A percentile compares a stretch with the other conserved stretches of the same genome.
Conservation (phyloP, 2,888 invertebrate genomes). For the Phytoseiulus persimilis region DNA sequence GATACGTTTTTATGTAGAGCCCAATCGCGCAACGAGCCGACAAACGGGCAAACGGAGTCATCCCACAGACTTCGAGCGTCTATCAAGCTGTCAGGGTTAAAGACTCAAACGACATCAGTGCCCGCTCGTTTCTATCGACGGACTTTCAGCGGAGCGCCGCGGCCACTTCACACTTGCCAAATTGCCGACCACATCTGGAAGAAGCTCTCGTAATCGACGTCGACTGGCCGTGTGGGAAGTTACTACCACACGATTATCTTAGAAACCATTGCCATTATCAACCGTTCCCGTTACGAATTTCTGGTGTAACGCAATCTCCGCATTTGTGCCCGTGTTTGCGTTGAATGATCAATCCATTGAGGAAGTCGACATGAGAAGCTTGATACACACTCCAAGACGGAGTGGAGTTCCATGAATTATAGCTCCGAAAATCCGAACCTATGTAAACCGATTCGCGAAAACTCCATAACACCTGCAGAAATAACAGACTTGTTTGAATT, state of each 20-base stretch:
- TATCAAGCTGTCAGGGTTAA: not conserved
- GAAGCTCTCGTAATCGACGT: not conserved
- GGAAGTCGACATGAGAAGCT: not conserved
- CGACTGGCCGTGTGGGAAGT: not conserved
- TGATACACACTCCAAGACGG: not conserved
- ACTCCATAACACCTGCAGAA: too few species aligned
- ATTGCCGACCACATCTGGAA: not conserved
- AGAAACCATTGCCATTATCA: not conserved
- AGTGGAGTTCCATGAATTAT: not conserved
- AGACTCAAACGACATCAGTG: not conserved
- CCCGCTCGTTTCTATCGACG: not conserved
- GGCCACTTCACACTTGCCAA: not conserved
- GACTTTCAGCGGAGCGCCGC: not conserved
- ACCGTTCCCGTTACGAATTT: not conserved
- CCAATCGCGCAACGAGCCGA: not conserved
- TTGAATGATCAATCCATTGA: not conserved
- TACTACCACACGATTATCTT: not conserved
- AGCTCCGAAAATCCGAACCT: not conserved
- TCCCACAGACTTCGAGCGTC: not conserved
- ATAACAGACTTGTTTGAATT: too few species aligned
- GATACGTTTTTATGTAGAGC: not conserved
- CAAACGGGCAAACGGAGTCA: not conserved
- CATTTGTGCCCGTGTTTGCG: not conserved
- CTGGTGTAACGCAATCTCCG: not conserved
- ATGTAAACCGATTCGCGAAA: too few species aligned